Percentiles rank a stretch among this genome's conserved stretches.
These are phyloP conservation scores for Okapia johnstoni DNA, from an alignment of 2,113 vertebrate genomes.

Conservation along the genomic window DNA sequence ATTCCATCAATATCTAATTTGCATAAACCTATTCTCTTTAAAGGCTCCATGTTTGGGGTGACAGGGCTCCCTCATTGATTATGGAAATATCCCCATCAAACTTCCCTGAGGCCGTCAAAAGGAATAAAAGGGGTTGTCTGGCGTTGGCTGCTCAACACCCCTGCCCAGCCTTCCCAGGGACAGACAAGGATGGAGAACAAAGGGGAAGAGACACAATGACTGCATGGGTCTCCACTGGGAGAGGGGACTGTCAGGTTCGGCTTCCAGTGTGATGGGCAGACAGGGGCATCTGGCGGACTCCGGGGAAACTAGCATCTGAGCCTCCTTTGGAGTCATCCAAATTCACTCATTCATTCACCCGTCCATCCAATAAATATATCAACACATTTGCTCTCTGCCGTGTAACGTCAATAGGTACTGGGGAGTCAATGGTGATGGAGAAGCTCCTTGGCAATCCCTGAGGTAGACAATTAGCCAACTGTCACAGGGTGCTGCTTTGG, in stretches of 20 bases:
- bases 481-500: background rate
- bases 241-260: background rate
- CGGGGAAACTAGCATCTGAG: background rate
- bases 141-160: conserved; percentile 80
- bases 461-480: background rate
- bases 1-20: conserved; percentile 96
- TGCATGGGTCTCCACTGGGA: background rate
- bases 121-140: conserved; percentile 89
- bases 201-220: conserved; percentile 35
- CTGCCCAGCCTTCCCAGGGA: conserved; percentile 66
- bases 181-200: conserved; percentile 65
- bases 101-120: conserved; percentile 89
- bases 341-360: background rate
- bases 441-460: background rate
- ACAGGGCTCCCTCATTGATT: conserved; percentile 97
- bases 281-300: background rate
- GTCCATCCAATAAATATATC: background rate
- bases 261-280: background rate
- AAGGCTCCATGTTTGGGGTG: conserved; percentile 94
- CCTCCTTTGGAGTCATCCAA: background rate
- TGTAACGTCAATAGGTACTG: background rate
- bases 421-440: too few relatives aligned
- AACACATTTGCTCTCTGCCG: background rate
- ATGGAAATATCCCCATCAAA: conserved; percentile 94
- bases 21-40: conserved; percentile 98